Base-by-base conservation (phyloP, 2,113 vertebrate genomes). In the Notarius lentiginosus region DNA sequence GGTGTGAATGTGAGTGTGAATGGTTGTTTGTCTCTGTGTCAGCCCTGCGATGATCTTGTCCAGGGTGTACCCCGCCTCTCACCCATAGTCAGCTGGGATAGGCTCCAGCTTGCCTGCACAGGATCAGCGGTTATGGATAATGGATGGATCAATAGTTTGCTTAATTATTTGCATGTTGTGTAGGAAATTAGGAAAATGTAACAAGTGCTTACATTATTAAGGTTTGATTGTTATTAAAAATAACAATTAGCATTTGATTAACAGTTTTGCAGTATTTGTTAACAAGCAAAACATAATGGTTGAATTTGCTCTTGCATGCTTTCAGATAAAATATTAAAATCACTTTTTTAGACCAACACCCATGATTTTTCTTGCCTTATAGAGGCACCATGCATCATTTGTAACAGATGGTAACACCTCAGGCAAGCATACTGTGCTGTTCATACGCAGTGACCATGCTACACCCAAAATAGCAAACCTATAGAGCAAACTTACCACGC, bases 361-460 rank as follows among this genome's bases (percentile, higher is more conserved):
- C 12, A 34, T 58, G 10, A 41, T 49, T 15, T 82, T 17, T 49
- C 56, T 63, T 24, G 34, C 30, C 58, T 63, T 49, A 58, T 41
- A 24, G 27, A 63, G 58, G 14, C 30, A 82, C 47, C 80, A 82
- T 41, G 80, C 5, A n/a, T 63, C 24, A 65, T 49, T 65, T n/a
- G 11, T 61, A 82, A 61, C 79, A 41, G 58, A 82, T 61, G 60
- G 34, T 63, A 47, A 82, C 79, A 81, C 56, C 34, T 63, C 75
- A 77, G 75, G 49, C 24, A 49, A 73, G 18, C 70, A 49, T 49
- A 24, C 47, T 76, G 73, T 76, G 10, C 22, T n/a, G 18, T 47
- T 22, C 47, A 76, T 53, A n/a, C n/a, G 11, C 47, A 75, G 41
- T 22, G 22, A 47, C 4, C 9, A 24, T 49, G 34, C 34, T 22